Evolutionary conservation across 1,140 invertebrate species (phyloP).

Genomic region (Rhagoletis pomonella): DNA sequence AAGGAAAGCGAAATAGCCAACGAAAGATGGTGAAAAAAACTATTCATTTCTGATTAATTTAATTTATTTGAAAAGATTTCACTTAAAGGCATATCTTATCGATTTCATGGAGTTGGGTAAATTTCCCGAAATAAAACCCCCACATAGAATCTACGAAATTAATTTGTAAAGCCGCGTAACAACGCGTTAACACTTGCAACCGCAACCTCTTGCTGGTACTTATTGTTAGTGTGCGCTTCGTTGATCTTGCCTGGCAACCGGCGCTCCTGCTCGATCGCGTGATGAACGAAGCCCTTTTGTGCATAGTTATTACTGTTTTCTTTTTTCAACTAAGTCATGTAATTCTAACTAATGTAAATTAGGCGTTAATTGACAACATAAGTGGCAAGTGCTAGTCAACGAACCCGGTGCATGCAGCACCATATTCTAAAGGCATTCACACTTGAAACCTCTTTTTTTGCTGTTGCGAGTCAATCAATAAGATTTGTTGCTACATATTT

Average conservation of each 20-base stretch:
- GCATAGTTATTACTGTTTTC: not conserved
- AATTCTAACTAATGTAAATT: not conserved
- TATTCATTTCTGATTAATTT: not conserved
- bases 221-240: not conserved
- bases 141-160: not conserved
- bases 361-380: conserved; percentile 9
- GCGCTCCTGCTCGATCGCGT: not conserved
- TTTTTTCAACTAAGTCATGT: not conserved
- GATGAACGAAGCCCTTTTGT: not conserved
- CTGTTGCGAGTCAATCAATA: not conserved
- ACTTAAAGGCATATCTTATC: not conserved
- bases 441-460: not conserved
- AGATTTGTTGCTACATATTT: not conserved
- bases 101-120: not conserved
- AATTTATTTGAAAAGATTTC: not conserved
- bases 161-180: not conserved
- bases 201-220: not conserved
- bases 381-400: not conserved
- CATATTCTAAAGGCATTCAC: not conserved
- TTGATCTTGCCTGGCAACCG: not conserved
- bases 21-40: no score
- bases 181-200: not conserved
- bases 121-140: not conserved
- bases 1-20: no score
- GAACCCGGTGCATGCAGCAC: not conserved